Evolutionary conservation across 1,140 invertebrate species (phyloP).

Genomic region (Metopolophium dirhodum): DNA sequence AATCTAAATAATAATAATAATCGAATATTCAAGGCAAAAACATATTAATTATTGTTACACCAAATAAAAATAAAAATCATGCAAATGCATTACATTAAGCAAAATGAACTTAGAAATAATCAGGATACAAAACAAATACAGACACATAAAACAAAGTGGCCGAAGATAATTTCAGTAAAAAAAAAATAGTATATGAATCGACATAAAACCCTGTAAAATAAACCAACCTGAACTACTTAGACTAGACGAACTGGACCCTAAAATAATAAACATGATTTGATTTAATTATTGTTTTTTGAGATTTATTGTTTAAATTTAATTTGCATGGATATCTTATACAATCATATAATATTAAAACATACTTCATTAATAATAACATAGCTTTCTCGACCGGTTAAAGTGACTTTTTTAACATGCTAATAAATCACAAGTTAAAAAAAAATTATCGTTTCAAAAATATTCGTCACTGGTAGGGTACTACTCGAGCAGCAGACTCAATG

Average conservation of each 20-base stretch:
- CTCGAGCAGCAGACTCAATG: not conserved
- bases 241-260: constrained; percentile 63
- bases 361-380: not conserved
- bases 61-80: constrained; percentile 41
- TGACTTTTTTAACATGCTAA: not conserved
- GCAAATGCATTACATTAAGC: constrained; percentile 28
- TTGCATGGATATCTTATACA: not conserved
- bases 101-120: constrained; percentile 23
- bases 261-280: constrained; percentile 58
- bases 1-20: not conserved
- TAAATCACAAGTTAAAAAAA: not conserved
- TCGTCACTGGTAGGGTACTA: not conserved
- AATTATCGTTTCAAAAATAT: not conserved
- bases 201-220: constrained; percentile 24
- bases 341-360: not conserved
- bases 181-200: constrained; percentile 13
- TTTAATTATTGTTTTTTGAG: not conserved
- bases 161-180: constrained; percentile 38
- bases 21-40: not conserved
- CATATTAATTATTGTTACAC: constrained; percentile 20
- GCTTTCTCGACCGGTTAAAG: constrained; percentile 31
- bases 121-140: constrained; percentile 20
- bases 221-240: constrained; percentile 63
- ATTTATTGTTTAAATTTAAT: not conserved
- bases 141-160: not conserved